Evolutionary conservation across 2,797 vertebrate species (phyloP), one percentile per base, ranked within the genome.

Genomic region (Petrocephalus schoutedeni): DNA sequence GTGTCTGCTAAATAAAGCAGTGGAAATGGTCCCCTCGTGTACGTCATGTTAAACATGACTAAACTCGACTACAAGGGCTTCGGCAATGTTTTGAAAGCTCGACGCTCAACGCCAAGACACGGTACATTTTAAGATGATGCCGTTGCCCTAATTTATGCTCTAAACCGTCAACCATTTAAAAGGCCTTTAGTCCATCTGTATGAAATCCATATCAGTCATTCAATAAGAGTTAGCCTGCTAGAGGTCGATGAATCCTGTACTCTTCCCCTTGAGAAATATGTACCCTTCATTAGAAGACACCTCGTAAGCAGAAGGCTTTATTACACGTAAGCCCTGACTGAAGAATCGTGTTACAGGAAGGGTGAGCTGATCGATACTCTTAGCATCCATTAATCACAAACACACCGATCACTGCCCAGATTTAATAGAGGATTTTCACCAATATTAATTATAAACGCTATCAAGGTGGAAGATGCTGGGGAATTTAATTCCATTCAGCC

Each of bases 281-380:
- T 64, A 86, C 9, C 85, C 28, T 59, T 59, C 56, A 86, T 59
- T 86, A 86, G 23, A 16, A 64, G 58, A 54, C 23, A 41, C 41
- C 58, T 64, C 14, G 19, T 58, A 86, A 86, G 71, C 53, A 14
- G 23, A 91, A 93, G 92, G 94, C 93, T 93, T 93, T 92, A 93
- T 94, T 95, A 95, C 95, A 95, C 95, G 95, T 95, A 95, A 95
- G 94, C 91, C 94, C 94, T 95, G 94, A 96, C 95, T 96, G 93
- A 94, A 95, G 95, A 96, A 95, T 96, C 95, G 95, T 95, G 95
- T 94, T 94, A 91, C 92, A 92, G 90, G 94, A 90, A 93, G 61
- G 94, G 92, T 90, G 59, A 89, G 92, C 92, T 87, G 93, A 96
- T 96, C 95, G 95, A 96, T 96, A 94, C 92, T 91, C 93, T 93